Evolutionary conservation across 1,140 invertebrate species (phyloP), one percentile per base, ranked within the genome.

Genomic region (Drosophila melanica): DNA sequence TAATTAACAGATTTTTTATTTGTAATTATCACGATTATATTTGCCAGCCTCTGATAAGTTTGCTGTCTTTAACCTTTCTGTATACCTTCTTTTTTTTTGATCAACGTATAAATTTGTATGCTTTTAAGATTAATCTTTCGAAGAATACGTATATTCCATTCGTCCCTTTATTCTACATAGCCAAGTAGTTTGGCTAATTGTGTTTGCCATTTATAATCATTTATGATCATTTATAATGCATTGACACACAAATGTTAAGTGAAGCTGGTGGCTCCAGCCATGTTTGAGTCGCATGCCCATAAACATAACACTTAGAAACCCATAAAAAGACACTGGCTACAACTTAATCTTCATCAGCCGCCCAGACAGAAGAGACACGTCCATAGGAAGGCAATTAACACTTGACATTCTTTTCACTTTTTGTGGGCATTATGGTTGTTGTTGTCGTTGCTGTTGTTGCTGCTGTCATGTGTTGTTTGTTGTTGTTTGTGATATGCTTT

Each of bases 391-490:
- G 84, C 85, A 87, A 87, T 87, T 89, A 87, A 87, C 82, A 87
- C 84, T 89, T 87, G 84, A 89, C 84, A 89, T 89, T 87, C 82
- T 87, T 87, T 87, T 86, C 82, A 86, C 82, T 86, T 86, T 86
- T 81, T 69, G 63, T 65, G 50, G 12, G 27, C 37, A 27, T 7
- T 27, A 27, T 27, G 6, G 33, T 35, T 75, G 41, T 23, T 55
- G 66, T 58, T 58, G 37, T 23, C 3, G 2, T 27, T 27, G 30
- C 7, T 75, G 41, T 33, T 55, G 66, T 58, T 58, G 45, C 44
- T 42, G 23, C 27, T 54, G 48, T 20, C n/a, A 20, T 39, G 48
- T 23, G 10, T 48, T 73, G 48, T 63, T 51, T 62, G 58, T 55
- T 58, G 51, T 50, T 57, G 64, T 72, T 77, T 79, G 53, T 58